phyloP scores from a whole-genome alignment of 1,140 invertebrate genomes.

The Drosophila bipectinata region DNA sequence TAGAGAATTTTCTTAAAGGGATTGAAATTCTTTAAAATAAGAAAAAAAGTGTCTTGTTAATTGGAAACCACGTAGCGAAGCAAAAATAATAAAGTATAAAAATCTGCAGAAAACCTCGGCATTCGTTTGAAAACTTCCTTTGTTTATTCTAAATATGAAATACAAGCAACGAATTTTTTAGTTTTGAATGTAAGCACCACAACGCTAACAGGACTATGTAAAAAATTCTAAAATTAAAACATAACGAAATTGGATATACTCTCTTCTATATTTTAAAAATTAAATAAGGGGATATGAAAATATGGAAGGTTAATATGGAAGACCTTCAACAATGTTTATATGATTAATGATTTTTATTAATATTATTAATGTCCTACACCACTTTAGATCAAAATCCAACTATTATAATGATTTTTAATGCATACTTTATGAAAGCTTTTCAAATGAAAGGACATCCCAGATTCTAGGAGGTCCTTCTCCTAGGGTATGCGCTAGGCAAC shows the following conservation, averaged over 20 bases:
- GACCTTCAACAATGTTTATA: too few species aligned
- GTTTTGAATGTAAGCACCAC: neutral
- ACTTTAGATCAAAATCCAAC: neutral
- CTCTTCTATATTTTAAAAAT: neutral
- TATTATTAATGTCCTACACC: too few species aligned
- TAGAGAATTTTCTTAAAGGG: neutral
- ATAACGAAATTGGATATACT: neutral
- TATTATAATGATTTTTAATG: too few species aligned
- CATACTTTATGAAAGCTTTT: too few species aligned
- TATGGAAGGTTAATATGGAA: neutral
- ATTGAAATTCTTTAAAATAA: neutral
- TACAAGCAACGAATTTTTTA: neutral
- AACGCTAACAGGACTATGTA: neutral
- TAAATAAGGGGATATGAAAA: too few species aligned
- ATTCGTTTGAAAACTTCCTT: neutral
- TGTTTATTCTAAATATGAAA: neutral
- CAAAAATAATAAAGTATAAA: neutral
- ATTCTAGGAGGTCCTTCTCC: constrained; percentile 1
- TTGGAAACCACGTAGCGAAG: neutral
- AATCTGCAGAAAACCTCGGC: neutral
- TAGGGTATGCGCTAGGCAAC: constrained; percentile 35
- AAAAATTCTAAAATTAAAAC: neutral
- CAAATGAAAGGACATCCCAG: neutral
- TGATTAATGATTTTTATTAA: too few species aligned
- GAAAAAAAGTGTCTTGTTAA: neutral